Evolutionary conservation across 1,140 invertebrate genomes (phyloP).

Genomic region (Drosophila navojoa): DNA sequence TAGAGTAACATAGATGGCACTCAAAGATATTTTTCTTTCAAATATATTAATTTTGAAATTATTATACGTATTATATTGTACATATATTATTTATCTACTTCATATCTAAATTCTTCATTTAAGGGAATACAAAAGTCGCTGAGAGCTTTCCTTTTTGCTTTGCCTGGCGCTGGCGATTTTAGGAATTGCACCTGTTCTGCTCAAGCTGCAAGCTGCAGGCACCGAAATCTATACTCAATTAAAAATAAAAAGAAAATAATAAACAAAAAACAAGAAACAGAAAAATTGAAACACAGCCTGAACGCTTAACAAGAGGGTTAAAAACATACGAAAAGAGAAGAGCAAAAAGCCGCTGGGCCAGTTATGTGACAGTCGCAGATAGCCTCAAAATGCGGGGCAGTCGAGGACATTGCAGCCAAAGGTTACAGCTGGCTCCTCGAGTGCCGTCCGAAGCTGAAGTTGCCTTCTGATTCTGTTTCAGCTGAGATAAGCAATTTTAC

Average conservation of each 20-base stretch:
- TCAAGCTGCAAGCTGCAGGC: slow-evolving; percentile 65
- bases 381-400: slow-evolving; percentile 2
- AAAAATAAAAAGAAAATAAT: slow-evolving; percentile 40
- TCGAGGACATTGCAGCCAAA: not conserved
- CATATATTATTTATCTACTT: no score
- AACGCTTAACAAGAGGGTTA: slow-evolving; percentile 38
- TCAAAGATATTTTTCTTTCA: no score
- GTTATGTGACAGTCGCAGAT: slow-evolving; percentile 48
- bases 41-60: no score
- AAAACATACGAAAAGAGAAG: not conserved
- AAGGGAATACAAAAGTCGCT: slow-evolving; percentile 12
- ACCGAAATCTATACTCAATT: slow-evolving; percentile 77
- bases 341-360: slow-evolving; percentile 34
- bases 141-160: no score
- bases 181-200: slow-evolving; percentile 46
- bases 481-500: not conserved
- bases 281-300: slow-evolving; percentile 6
- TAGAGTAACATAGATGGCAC: no score
- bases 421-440: slow-evolving; percentile 13
- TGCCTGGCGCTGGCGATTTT: not conserved
- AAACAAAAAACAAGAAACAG: slow-evolving; percentile 4
- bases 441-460: no score
- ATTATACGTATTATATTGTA: no score
- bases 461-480: not conserved
- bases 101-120: no score